Percentiles rank a stretch among this genome's conserved stretches.
These are phyloP conservation scores for Heliconius ismenius DNA, from an alignment of 2,888 invertebrate genomes.

Conservation along the genomic window DNA sequence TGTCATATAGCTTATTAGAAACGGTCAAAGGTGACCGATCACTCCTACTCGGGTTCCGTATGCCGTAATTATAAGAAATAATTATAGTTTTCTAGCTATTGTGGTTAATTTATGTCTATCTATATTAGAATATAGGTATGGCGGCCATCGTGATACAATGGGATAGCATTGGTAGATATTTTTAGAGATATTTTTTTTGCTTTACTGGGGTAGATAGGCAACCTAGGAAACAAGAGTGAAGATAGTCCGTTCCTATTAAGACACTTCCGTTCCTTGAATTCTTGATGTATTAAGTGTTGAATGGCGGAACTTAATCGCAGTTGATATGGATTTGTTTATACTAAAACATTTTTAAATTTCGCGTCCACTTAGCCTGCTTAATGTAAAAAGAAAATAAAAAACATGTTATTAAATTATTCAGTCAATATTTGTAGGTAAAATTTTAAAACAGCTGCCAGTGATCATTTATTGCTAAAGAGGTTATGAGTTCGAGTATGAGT, in stretches of 20 bases:
- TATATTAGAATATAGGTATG: not conserved
- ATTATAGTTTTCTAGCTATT: conserved; percentile 29
- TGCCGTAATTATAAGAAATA: conserved; percentile 31
- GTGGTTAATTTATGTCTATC: not conserved
- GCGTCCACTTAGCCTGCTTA: too few relatives aligned
- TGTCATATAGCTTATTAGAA: conserved; percentile 39
- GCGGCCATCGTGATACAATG: not conserved
- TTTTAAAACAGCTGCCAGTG: not conserved
- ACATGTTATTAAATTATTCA: not conserved
- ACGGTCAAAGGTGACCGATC: conserved; percentile 42
- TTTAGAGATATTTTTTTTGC: too few relatives aligned
- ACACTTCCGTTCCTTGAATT: too few relatives aligned
- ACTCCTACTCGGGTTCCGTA: conserved; percentile 33
- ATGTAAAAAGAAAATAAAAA: not conserved
- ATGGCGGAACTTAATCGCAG: too few relatives aligned
- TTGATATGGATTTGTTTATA: too few relatives aligned
- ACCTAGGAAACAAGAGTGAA: too few relatives aligned
- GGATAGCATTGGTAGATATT: too few relatives aligned
- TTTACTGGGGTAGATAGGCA: too few relatives aligned
- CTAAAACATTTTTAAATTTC: too few relatives aligned
- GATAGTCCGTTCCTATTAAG: too few relatives aligned
- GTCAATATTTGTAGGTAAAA: conserved; percentile 10
- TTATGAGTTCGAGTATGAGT: conserved; percentile 7
- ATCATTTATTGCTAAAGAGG: not conserved
- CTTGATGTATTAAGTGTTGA: too few relatives aligned